Percentiles rank a stretch among this genome's conserved stretches.
Conservation (phyloP, 2,113 vertebrate species). For the Rynchops niger region DNA sequence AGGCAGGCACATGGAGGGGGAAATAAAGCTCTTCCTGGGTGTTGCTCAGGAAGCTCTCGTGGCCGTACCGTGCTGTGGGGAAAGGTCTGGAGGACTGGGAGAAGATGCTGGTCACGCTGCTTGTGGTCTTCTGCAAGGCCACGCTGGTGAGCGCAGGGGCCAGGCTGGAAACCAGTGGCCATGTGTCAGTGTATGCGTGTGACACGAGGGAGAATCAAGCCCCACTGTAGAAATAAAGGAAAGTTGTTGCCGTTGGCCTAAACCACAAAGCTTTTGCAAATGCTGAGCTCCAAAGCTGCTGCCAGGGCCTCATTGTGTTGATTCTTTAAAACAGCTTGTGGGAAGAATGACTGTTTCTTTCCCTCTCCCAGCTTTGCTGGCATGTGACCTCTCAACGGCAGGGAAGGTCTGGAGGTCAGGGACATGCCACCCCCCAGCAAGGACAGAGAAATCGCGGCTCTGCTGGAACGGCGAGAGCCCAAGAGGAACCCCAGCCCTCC, state of each 20-base stretch:
- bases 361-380: background rate
- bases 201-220: no score
- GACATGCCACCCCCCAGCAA: background rate
- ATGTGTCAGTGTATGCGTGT: fast-evolving
- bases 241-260: background rate
- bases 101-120: background rate
- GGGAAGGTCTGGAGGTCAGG: background rate
- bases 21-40: background rate
- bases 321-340: background rate
- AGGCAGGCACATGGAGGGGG: background rate
- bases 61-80: background rate
- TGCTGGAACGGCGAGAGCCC: background rate
- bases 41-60: background rate
- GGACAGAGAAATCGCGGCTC: background rate
- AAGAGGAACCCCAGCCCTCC: background rate
- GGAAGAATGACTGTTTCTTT: background rate
- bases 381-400: background rate
- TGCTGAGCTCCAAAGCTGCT: background rate
- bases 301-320: background rate
- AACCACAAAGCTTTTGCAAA: background rate
- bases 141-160: background rate
- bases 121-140: background rate
- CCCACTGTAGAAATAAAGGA: background rate
- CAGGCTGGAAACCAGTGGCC: background rate
- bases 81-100: background rate